Conservation (phyloP, 2,113 vertebrate species). For the Loxodonta africana region DNA sequence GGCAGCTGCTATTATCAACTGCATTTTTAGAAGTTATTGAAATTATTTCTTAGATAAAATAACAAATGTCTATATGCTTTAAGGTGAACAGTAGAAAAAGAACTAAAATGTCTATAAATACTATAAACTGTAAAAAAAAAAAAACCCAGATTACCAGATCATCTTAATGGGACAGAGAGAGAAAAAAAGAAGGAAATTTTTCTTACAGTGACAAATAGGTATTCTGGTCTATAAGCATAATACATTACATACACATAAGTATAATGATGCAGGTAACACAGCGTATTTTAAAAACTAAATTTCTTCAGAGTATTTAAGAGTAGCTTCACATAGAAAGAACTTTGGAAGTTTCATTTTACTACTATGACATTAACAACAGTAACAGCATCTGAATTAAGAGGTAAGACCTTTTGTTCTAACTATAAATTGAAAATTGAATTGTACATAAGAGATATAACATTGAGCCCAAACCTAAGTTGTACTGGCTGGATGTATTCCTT, state of each 20-base stretch:
- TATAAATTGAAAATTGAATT: conserved; percentile 45
- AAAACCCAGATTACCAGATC: neutral
- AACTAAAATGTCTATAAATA: conserved; percentile 12
- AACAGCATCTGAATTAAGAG: conserved; percentile 41
- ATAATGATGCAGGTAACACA: conserved; percentile 34
- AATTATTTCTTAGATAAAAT: neutral
- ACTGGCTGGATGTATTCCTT: conserved; percentile 99
- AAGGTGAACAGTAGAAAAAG: neutral
- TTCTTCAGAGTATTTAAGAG: conserved; percentile 42
- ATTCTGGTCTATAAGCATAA: neutral
- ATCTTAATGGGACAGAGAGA: neutral
- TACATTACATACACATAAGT: neutral
- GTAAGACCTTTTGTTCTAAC: conserved; percentile 36
- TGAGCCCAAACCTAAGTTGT: conserved; percentile 94
- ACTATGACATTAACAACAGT: neutral
- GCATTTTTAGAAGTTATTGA: conserved; percentile 1
- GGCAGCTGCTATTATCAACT: neutral
- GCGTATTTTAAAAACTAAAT: conserved; percentile 61
- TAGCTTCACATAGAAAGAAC: conserved; percentile 32
- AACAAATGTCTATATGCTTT: neutral
- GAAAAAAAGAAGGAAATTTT: neutral
- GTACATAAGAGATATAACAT: conserved; percentile 44
- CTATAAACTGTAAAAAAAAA: neutral
- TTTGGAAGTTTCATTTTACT: conserved; percentile 12
- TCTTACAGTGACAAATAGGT: conserved; percentile 24